Evolutionary conservation across 2,888 invertebrate genomes (phyloP).

Genomic region (Catocala nupta): DNA sequence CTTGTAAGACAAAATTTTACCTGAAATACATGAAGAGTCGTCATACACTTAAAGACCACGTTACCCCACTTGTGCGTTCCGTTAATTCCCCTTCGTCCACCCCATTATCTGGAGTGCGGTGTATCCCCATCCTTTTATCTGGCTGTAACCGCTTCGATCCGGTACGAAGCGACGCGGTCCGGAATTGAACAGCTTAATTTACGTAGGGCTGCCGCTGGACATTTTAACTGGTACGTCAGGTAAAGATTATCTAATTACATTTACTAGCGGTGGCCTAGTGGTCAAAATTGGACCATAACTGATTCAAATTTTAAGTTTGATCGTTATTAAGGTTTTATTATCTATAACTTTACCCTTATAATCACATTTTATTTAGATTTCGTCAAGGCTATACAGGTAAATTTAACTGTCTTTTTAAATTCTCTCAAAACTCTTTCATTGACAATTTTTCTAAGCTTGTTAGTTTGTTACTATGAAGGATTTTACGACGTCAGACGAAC

Average conservation of each 20-base stretch:
- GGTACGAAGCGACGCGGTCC: conserved; percentile 38
- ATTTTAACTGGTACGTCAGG: neutral
- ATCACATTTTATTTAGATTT: too few relatives aligned
- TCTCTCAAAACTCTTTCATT: too few relatives aligned
- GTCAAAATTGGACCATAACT: too few relatives aligned
- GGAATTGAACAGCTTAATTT: conserved; percentile 55
- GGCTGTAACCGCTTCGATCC: conserved; percentile 50
- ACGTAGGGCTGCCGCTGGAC: conserved; percentile 22
- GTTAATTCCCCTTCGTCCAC: conserved; percentile 10
- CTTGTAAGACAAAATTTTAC: neutral
- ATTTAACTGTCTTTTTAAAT: too few relatives aligned
- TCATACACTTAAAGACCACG: conserved; percentile 7
- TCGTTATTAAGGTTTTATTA: too few relatives aligned
- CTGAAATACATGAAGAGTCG: neutral
- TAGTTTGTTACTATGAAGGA: too few relatives aligned
- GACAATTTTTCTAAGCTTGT: too few relatives aligned
- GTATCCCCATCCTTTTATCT: conserved; percentile 46
- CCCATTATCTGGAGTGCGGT: conserved; percentile 34
- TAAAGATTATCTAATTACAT: neutral
- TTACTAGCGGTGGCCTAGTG: too few relatives aligned
- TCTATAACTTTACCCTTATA: too few relatives aligned
- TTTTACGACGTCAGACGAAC: too few relatives aligned
- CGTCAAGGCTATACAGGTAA: too few relatives aligned
- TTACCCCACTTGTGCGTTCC: conserved; percentile 9
- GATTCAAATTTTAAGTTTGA: too few relatives aligned